Evolutionary conservation across 2,797 vertebrate species (phyloP).

Genomic region (Chaetophractus vellerosus): DNA sequence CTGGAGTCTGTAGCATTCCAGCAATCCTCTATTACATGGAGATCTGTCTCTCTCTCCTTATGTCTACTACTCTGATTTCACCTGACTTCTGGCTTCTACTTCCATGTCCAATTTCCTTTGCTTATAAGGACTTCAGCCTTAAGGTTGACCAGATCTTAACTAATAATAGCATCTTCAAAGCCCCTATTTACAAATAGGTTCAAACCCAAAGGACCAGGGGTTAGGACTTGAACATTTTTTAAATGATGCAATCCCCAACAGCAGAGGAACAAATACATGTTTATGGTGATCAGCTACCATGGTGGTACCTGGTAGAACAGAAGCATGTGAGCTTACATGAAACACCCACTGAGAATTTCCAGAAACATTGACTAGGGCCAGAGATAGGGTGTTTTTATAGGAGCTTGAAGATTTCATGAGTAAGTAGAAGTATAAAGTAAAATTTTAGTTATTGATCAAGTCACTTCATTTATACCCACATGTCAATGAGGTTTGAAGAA

Average conservation of each 20-base stretch:
- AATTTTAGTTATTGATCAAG: background rate
- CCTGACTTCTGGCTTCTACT: too few relatives aligned
- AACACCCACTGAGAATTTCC: background rate
- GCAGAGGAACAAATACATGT: background rate
- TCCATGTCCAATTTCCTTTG: too few relatives aligned
- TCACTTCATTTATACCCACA: background rate
- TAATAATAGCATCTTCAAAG: too few relatives aligned
- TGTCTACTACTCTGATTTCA: too few relatives aligned
- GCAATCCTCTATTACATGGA: too few relatives aligned
- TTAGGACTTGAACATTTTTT: background rate
- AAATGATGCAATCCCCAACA: too few relatives aligned
- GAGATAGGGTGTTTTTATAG: background rate
- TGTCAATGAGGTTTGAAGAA: slow-evolving; percentile 21
- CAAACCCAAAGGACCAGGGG: too few relatives aligned
- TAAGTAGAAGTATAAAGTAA: background rate
- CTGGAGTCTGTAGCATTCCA: too few relatives aligned
- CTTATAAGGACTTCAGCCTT: too few relatives aligned
- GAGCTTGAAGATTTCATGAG: background rate
- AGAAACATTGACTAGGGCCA: background rate
- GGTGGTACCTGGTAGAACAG: background rate
- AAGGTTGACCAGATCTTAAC: too few relatives aligned
- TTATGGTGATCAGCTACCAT: background rate
- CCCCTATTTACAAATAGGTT: too few relatives aligned
- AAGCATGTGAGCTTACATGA: background rate
- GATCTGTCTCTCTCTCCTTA: too few relatives aligned